Evolutionary conservation across 2,888 invertebrate species (phyloP), one percentile per base, ranked within the genome.

Genomic region (Chrysina gloriosa): DNA sequence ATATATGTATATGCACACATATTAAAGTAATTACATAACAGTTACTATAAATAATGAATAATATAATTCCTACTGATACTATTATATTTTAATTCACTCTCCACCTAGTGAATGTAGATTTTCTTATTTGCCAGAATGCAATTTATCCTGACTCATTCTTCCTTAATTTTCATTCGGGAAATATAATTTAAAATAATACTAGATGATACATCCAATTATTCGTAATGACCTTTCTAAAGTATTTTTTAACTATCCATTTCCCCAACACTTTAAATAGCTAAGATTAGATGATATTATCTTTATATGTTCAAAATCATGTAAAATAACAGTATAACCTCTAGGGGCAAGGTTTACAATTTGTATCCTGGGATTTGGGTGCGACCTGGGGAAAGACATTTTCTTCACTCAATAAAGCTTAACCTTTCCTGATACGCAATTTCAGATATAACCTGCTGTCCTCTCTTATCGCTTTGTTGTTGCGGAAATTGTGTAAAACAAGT

Each of bases 401-500:
- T 45, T 61, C 58, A 27, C 42, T 42, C 27, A 61, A 61, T 61
- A 61, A 61, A 39, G 58, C 45, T 61, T 61, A 61, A 39, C 42
- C 58, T 61, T 61, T 61, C 42, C 42, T 27, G 42, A 61, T 61
- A 27, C 25, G 36, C 42, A 42, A 61, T 61, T 61, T 61, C n/a
- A 42, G 39, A 61, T 61, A 39, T 29, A 61, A 61, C 42, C 27
- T 27, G 11, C 42, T 23, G 58, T 42, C 42, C 25, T 36, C 58
- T 42, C 16, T 61, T 42, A 61, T 9, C 42, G 42, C 39, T 61
- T 61, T 61, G 58, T 61, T 61, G 45, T 42, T 14, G 27, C 16
- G 29, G 58, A 61, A 42, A 61, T 42, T 61, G 36, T 27, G 16
- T 27, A 19, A 42, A 61, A 61, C 31, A 31, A 31, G 16, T 52